Percentiles rank a stretch among this genome's conserved stretches.
phyloP scores from a whole-genome alignment of 1,140 invertebrate species.

The Musca vetustissima region DNA sequence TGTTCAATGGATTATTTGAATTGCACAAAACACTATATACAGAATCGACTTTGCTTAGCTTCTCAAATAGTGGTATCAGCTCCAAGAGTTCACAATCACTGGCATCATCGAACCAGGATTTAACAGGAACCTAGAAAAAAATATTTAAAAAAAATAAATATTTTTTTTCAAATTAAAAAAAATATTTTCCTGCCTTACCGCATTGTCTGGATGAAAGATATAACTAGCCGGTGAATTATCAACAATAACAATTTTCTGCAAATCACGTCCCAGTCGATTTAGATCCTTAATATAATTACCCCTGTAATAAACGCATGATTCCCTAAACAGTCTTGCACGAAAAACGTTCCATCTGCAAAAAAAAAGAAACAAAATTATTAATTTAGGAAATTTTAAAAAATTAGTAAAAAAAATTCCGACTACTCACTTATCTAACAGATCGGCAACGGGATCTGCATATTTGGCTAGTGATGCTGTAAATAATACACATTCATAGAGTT shows the following conservation, averaged over 20 bases:
- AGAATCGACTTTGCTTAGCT: slow-evolving; percentile 90
- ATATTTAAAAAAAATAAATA: slow-evolving; percentile 33
- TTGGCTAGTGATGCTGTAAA: slow-evolving; percentile 99
- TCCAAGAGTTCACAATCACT: slow-evolving; percentile 92
- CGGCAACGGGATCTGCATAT: slow-evolving; percentile 99
- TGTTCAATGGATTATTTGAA: slow-evolving; percentile 65
- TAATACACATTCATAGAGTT: slow-evolving; percentile 98
- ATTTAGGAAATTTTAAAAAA: too few species aligned
- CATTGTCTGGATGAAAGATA: slow-evolving; percentile 99
- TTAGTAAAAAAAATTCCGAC: neutral
- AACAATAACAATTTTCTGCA: slow-evolving; percentile 96
- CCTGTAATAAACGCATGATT: slow-evolving; percentile 99
- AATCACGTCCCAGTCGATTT: slow-evolving; percentile 93
- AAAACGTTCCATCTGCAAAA: slow-evolving; percentile 89
- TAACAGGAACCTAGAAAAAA: slow-evolving; percentile 82
- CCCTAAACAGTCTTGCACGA: slow-evolving; percentile 93
- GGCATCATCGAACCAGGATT: slow-evolving; percentile 97
- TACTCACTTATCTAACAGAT: slow-evolving; percentile 82
- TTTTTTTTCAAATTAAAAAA: neutral
- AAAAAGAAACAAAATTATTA: neutral
- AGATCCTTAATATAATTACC: slow-evolving; percentile 99
- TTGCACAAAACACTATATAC: slow-evolving; percentile 90
- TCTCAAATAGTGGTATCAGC: slow-evolving; percentile 94
- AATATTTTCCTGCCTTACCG: slow-evolving; percentile 70
- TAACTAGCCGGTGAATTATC: slow-evolving; percentile 99